Evolutionary conservation across 2,888 invertebrate genomes (phyloP).

Genomic region (Polymixis lichenea): DNA sequence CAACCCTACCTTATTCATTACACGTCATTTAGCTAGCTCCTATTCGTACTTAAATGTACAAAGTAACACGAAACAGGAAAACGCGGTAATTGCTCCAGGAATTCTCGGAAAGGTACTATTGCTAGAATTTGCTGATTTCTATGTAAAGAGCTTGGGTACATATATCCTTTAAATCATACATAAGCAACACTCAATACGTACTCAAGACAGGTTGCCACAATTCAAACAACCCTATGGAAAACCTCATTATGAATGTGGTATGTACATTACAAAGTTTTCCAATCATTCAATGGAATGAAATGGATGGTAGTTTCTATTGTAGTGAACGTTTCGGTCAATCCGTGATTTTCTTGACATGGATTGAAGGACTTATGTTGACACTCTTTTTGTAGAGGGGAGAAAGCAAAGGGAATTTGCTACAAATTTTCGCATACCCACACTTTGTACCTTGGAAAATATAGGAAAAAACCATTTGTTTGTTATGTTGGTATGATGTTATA

Average conservation of each 20-base stretch:
- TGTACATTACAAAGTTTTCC: slow-evolving; percentile 36
- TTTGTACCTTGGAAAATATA: background rate
- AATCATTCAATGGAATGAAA: slow-evolving; percentile 43
- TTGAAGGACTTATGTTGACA: background rate
- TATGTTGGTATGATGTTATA: background rate
- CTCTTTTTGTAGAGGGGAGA: background rate
- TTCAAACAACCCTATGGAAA: background rate
- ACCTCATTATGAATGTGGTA: slow-evolving; percentile 16
- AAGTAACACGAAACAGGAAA: slow-evolving; percentile 53
- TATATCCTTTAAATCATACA: background rate
- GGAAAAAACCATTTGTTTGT: background rate
- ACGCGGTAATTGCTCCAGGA: slow-evolving; percentile 46
- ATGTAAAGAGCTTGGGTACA: background rate
- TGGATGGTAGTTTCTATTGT: slow-evolving; percentile 18
- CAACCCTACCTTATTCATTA: slow-evolving; percentile 56
- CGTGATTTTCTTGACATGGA: background rate
- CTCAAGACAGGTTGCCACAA: too few species aligned
- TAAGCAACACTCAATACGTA: too few species aligned
- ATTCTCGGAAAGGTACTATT: slow-evolving; percentile 14
- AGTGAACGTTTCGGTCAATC: slow-evolving; percentile 4
- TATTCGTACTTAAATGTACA: slow-evolving; percentile 27
- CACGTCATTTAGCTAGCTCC: slow-evolving; percentile 49
- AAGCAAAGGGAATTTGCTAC: background rate
- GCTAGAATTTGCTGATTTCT: slow-evolving; percentile 9
- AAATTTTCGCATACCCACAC: background rate